Evolutionary conservation across 1,140 invertebrate genomes (phyloP), one percentile per base, ranked within the genome.

Genomic region (Caerostris extrusa): DNA sequence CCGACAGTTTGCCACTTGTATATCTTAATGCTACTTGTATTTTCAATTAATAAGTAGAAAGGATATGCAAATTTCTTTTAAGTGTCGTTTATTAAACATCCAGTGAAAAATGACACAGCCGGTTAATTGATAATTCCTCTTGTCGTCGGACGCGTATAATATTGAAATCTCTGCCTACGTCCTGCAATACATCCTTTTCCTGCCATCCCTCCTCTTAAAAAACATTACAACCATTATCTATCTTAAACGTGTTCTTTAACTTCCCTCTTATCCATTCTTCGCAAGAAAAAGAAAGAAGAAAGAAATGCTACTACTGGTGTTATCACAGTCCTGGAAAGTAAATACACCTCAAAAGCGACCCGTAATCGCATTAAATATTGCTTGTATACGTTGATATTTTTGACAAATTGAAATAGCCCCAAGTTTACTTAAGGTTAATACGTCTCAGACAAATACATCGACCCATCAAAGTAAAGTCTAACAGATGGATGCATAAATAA

Each of bases 401-500:
- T 85, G 83, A 85, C 83, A 85, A 85, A 85, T 85, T 85, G 57
- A 34, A 58, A 34, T 56, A 17, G 71, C 71, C 10, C 71, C 71
- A 60, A 85, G 57, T 85, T 85, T 85, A 60, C 57, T 85, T 60
- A 58, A 60, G 83, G 83, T 60, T 60, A 85, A 85, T 85, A 58
- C 19, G 12, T 88, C 61, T 17, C 10, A n/a, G 19, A 7, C 56
- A 57, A 82, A 81, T 67, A 67, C 56, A 61, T 81, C 17, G 69
- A 53, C 57, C 90, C 67, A 19, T 71, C 88, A 90, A 91, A 81
- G 56, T 61, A 91, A 91, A 91, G 90, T 56, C 90, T 91, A 91
- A 91, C 50, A 91, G 69, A 91, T 91, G 69, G 77, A 58, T 82
- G 77, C 90, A 91, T 91, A 82, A 91, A 91, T 91, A 91, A 91